Base-by-base conservation (phyloP, 2,113 vertebrate species). In the Tragelaphus buxtoni region DNA sequence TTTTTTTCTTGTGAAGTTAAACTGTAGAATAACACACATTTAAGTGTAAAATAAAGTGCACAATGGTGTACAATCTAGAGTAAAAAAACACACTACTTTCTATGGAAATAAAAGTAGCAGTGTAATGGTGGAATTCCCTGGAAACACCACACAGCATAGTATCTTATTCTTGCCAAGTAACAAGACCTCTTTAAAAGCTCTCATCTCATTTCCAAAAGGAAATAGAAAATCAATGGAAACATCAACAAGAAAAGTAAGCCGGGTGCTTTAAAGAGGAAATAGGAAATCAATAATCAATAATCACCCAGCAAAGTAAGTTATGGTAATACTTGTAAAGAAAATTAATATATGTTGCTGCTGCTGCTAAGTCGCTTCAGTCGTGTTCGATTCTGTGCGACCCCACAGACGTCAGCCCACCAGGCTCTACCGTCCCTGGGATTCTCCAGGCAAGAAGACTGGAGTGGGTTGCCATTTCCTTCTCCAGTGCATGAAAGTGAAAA, bases 221-320 rank as follows among this genome's bases (percentile, higher is more conserved):
- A 98, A 98, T 97, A 96, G 98, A 97, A 97, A 98, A 98, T 98
- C 97, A 94, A 96, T 97, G 94, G 90, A 97, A 97, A 42, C 96
- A 97, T 98, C 96, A 97, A 96, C 97, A 97, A 96, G 88, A 83
- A 92, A 96, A 97, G 97, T 96, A 98, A 97, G 94, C 61, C 92
- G 96, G 92, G 88, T 97, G 88, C 96, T 98, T 97, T 96, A 97
- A 96, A 97, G 93, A 97, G 96, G 96, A 98, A 97, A 97, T 92
- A 96, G 93, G 97, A 96, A 98, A 97, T 98, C 98, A 95, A 97
- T 97, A 88, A 94, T 92, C 51, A 96, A 97, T 97, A 86, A 92
- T 92, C 35, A 32, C 30, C 79, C 81, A 96, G 56, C 32, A 91
- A 97, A 97, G 95, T 94, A 85, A 82, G 51, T 88, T 88, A 82